A percentile compares a stretch with the other conserved stretches of the same genome.
phyloP scores from a whole-genome alignment of 2,113 vertebrate species.

The Cyphomyrus discorhynchus region DNA sequence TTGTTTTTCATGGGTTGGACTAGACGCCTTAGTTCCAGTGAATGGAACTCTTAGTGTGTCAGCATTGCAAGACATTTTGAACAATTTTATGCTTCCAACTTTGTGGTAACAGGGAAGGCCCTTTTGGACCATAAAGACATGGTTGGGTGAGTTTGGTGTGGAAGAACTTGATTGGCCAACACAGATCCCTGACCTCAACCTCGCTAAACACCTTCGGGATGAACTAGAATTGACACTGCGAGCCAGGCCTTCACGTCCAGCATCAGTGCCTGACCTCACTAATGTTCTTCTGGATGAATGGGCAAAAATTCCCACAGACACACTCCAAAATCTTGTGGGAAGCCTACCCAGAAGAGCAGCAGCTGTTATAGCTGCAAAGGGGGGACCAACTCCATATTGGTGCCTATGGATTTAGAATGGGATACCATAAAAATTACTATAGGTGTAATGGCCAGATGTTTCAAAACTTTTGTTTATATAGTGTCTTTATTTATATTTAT shows the following conservation, averaged over 20 bases:
- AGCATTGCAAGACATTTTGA: background rate
- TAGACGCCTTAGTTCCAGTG: background rate
- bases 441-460: background rate
- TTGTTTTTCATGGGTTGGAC: background rate
- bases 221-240: background rate
- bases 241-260: background rate
- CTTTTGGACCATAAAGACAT: background rate
- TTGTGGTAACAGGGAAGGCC: background rate
- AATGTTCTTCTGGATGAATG: background rate
- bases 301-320: background rate
- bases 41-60: background rate
- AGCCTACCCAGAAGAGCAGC: background rate
- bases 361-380: background rate
- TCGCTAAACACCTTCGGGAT: background rate
- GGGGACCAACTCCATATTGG: background rate
- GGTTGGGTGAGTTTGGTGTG: background rate
- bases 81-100: background rate
- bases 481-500: background rate
- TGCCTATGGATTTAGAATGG: background rate
- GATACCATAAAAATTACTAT: background rate
- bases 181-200: background rate
- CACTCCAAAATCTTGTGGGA: background rate
- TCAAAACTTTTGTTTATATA: background rate
- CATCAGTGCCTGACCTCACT: background rate
- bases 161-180: background rate